phyloP scores from a whole-genome alignment of 2,797 vertebrate species.

The Lophotriccus pileatus region DNA sequence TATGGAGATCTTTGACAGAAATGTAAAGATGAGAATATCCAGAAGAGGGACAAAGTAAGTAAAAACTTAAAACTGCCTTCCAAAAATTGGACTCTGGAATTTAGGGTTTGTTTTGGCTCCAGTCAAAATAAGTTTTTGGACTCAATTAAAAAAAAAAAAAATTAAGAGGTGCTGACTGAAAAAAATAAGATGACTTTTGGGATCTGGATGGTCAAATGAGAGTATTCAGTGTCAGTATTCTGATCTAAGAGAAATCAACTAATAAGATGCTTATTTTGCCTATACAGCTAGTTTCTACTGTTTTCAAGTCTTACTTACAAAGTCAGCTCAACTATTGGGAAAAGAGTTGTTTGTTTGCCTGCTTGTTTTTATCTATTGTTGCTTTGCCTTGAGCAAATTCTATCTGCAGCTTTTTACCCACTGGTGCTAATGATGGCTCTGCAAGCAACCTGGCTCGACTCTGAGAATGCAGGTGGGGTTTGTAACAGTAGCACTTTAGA shows the following conservation, averaged over 20 bases:
- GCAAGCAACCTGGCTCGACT: not conserved
- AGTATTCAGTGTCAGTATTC: not conserved
- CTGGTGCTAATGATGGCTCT: not conserved
- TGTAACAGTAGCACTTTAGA: not conserved
- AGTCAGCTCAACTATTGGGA: not conserved
- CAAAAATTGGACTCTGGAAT: not conserved
- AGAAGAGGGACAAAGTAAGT: not conserved
- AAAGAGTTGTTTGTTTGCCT: not conserved
- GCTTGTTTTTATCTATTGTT: not conserved
- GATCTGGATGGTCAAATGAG: not conserved
- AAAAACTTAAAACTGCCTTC: not conserved
- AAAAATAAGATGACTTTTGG: not conserved
- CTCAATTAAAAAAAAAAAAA: not conserved
- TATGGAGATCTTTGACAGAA: not conserved
- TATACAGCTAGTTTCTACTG: not conserved
- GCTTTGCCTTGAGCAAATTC: not conserved
- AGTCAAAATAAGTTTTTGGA: not conserved
- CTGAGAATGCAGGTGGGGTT: not conserved
- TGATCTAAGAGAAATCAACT: not conserved
- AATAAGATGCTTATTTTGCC: not conserved
- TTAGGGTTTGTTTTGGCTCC: not conserved
- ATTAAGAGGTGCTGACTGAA: not conserved
- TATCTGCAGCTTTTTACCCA: not conserved
- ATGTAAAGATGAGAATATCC: not conserved
- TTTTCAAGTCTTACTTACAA: not conserved